These are phyloP conservation scores for Drosophila incognita DNA, from an alignment of 2,888 invertebrate genomes.

Conservation along the genomic window DNA sequence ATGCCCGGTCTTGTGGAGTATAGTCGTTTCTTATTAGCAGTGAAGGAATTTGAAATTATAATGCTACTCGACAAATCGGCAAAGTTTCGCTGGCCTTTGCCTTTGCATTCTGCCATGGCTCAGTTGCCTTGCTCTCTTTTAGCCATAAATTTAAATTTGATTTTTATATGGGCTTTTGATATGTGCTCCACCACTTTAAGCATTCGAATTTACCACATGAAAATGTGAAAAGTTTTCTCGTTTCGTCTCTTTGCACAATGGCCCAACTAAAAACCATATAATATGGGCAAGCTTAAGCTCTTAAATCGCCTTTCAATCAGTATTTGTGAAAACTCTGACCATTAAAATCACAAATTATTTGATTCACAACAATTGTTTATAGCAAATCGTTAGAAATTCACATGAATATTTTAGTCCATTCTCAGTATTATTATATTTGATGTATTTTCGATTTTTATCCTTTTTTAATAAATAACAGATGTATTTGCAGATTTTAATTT, in stretches of 20 bases:
- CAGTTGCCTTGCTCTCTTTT: slow-evolving; percentile 39
- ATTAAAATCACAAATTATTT: slow-evolving; percentile 29
- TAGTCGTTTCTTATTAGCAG: slow-evolving; percentile 63
- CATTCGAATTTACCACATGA: slow-evolving; percentile 15
- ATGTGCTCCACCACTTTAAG: slow-evolving; percentile 59
- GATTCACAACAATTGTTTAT: neutral
- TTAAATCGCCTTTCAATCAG: slow-evolving; percentile 49
- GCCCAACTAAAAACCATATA: slow-evolving; percentile 39
- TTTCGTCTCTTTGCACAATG: slow-evolving; percentile 29
- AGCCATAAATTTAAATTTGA: slow-evolving; percentile 73
- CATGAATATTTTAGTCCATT: neutral
- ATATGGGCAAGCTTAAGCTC: slow-evolving; percentile 18
- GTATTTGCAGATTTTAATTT: neutral
- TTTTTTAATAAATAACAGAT: neutral
- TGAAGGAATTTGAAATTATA: slow-evolving; percentile 70
- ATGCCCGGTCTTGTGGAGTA: neutral
- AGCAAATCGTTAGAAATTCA: neutral
- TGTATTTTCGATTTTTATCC: neutral
- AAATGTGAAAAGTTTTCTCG: slow-evolving; percentile 47
- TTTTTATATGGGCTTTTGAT: slow-evolving; percentile 66
- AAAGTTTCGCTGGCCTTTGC: slow-evolving; percentile 59
- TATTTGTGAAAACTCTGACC: slow-evolving; percentile 44
- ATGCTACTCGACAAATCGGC: slow-evolving; percentile 65
- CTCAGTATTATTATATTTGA: neutral
- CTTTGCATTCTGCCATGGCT: slow-evolving; percentile 35